Evolutionary conservation across 2,797 vertebrate genomes (phyloP).

Genomic region (Microctenopoma lineatum): DNA sequence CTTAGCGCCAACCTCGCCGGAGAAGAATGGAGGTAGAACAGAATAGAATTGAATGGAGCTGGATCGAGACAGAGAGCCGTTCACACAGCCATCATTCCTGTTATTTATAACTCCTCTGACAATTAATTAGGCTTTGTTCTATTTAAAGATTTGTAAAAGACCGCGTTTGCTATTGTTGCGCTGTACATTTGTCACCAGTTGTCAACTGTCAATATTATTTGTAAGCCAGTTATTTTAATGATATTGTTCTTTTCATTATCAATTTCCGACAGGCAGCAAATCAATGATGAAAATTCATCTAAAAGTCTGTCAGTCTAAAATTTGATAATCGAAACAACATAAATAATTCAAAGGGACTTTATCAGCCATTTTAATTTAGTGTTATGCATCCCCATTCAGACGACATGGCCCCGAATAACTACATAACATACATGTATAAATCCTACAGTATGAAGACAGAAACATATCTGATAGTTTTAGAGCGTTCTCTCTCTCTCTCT

Average conservation of each 20-base stretch:
- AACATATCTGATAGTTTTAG: too few species aligned
- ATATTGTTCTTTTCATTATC: background rate
- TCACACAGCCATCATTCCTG: constrained; percentile 40
- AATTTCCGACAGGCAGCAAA: background rate
- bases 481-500: too few species aligned
- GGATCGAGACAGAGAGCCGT: constrained; percentile 51
- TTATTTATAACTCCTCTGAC: constrained; percentile 47
- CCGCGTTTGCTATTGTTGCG: constrained; percentile 11
- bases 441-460: too few species aligned
- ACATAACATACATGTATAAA: too few species aligned
- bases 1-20: constrained; percentile 29
- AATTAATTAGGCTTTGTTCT: constrained; percentile 40
- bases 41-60: constrained; percentile 33
- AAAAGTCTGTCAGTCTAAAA: too few species aligned
- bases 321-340: too few species aligned
- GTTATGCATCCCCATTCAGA: too few species aligned
- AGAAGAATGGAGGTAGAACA: constrained; percentile 52
- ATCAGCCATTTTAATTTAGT: too few species aligned
- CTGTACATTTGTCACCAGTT: background rate
- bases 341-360: too few species aligned
- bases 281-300: too few species aligned
- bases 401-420: too few species aligned
- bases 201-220: background rate
- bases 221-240: background rate
- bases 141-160: constrained; percentile 30